These are phyloP conservation scores for Brachycybe producta DNA, from an alignment of 2,888 invertebrate genomes.

Conservation along the genomic window DNA sequence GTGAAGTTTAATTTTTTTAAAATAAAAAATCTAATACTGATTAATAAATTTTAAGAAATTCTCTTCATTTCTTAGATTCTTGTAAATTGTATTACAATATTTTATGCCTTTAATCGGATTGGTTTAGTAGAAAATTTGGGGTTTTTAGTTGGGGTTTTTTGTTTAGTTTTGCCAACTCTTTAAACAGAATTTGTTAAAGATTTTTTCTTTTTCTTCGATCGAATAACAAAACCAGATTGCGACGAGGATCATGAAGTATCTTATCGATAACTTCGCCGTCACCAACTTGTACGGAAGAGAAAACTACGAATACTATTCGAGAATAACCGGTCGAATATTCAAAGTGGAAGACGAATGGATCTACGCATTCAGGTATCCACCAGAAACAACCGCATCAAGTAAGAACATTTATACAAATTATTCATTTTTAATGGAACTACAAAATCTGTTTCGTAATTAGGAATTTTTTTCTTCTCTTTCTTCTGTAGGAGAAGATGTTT, in stretches of 20 bases:
- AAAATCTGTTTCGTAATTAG: neutral
- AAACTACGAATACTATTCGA: conserved; percentile 89
- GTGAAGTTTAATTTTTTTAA: too few species aligned
- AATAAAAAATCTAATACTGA: too few species aligned
- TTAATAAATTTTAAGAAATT: too few species aligned
- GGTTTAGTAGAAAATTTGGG: too few species aligned
- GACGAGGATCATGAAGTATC: conserved; percentile 87
- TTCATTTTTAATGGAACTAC: neutral
- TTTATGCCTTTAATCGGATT: too few species aligned
- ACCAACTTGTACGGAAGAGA: conserved; percentile 87
- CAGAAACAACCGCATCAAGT: conserved; percentile 45
- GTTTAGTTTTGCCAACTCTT: too few species aligned
- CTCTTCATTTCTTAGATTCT: too few species aligned
- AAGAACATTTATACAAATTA: conserved; percentile 35
- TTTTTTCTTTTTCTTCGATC: conserved; percentile 13
- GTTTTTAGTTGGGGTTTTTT: too few species aligned
- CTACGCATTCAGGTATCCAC: conserved; percentile 81
- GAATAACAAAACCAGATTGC: conserved; percentile 61
- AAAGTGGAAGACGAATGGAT: conserved; percentile 92
- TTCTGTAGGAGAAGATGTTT: conserved; percentile 49
- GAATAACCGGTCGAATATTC: conserved; percentile 81
- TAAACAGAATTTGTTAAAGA: too few species aligned
- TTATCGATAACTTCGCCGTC: conserved; percentile 94
- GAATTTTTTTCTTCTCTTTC: neutral
- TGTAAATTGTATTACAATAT: too few species aligned